Conservation (phyloP, 2,888 invertebrate genomes). For the Diachrysia chrysitis region DNA sequence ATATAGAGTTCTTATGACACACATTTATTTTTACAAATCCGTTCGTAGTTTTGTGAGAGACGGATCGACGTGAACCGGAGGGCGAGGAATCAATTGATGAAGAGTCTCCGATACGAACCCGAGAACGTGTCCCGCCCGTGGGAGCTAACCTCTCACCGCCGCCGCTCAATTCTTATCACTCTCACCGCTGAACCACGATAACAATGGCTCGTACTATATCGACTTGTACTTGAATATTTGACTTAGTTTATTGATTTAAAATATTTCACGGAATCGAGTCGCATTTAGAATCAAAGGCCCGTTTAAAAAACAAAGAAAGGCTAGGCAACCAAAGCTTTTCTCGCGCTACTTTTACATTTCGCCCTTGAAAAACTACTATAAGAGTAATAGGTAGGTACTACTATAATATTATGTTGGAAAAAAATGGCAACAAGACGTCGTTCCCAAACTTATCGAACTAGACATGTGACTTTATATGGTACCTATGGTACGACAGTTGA, state of each 20-base stretch:
- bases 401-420: not conserved
- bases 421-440: not conserved
- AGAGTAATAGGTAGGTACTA: not conserved
- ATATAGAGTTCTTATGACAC: not conserved
- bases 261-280: not conserved
- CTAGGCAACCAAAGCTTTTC: not conserved
- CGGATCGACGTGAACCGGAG: slow-evolving; percentile 69
- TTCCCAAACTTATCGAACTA: no score
- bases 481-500: not conserved
- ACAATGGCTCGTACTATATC: slow-evolving; percentile 35
- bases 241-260: slow-evolving; percentile 12
- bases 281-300: no score
- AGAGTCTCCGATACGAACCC: slow-evolving; percentile 77
- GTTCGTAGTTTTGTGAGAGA: slow-evolving; percentile 47
- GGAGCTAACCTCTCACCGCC: slow-evolving; percentile 67
- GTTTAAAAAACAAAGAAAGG: no score
- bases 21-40: slow-evolving; percentile 13
- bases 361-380: not conserved
- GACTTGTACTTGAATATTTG: slow-evolving; percentile 16
- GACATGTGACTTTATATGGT: no score
- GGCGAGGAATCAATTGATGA: slow-evolving; percentile 85
- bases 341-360: no score
- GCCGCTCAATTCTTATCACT: slow-evolving; percentile 52
- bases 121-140: slow-evolving; percentile 83
- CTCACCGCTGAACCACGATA: slow-evolving; percentile 44